Evolutionary conservation across 1,140 invertebrate species (phyloP), one percentile per base, ranked within the genome.

Genomic region (Ericerus pela): DNA sequence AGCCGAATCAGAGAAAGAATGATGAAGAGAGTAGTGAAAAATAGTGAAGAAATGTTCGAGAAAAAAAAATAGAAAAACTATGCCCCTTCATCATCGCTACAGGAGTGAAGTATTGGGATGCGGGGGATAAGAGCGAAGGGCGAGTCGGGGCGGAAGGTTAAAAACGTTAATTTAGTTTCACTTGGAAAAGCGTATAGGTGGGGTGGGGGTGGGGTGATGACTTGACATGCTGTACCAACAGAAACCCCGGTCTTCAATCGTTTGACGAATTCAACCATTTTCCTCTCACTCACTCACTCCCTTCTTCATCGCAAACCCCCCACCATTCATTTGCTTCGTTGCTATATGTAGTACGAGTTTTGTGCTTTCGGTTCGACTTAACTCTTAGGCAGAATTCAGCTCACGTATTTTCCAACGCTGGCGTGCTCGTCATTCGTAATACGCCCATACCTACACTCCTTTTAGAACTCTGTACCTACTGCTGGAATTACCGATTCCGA

Each of bases 331-430:
- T n/a, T n/a, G n/a, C n/a, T n/a, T n/a, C 29, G 51, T 22, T 30
- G 24, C 29, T 28, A 22, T 28, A 16, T 52, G 31, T 74, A 67
- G 69, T 73, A 75, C 74, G 76, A 74, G 74, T 76, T 75, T 70
- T 69, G 71, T 22, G 26, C 28, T 26, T 27, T 24, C 37, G 30
- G 53, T 54, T 33, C 37, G 37, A 26, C 53, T 26, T 30, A 6
- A 38, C 31, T 37, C 33, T 38, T 54, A 54, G 30, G 14, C 14
- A 22, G 31, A 27, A 47, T 47, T 47, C 41, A 47, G 41, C 41
- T 47, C 41, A 47, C 41, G 41, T 47, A 47, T 47, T 47, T 47
- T 24, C 41, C 41, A 24, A 47, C 22, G 41, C 41, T 24, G 41
- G 41, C 41, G 41, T 47, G 41, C 41, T 47, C 26, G 26, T 24